A percentile compares a stretch with the other conserved stretches of the same genome.
Conservation (phyloP, 2,113 vertebrate genomes). For the Nothocercus julius region DNA sequence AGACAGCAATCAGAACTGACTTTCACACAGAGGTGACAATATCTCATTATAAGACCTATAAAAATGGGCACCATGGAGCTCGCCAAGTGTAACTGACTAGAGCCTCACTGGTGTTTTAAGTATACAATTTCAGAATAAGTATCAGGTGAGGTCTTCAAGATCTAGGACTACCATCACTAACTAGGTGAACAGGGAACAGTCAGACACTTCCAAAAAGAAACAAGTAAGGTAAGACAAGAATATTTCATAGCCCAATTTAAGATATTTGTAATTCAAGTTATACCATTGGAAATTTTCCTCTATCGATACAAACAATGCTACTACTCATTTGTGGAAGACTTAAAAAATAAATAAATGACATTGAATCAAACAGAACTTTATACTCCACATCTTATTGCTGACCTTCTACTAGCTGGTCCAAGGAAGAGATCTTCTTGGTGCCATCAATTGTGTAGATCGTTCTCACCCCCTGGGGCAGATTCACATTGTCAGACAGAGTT, state of each 20-base stretch:
- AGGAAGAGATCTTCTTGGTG: constrained; percentile 83
- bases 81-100: background rate
- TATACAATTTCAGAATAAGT: background rate
- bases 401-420: constrained; percentile 97
- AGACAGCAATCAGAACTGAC: background rate
- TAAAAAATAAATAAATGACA: background rate
- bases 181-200: background rate
- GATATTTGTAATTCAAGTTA: background rate
- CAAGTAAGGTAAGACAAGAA: background rate
- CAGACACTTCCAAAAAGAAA: background rate
- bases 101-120: background rate
- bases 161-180: background rate
- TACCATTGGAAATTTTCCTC: background rate
- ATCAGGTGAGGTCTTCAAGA: background rate
- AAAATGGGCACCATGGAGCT: background rate
- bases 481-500: constrained; percentile 94
- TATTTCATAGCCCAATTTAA: background rate
- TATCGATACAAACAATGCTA: background rate
- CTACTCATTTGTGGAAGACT: background rate
- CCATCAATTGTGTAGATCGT: constrained; percentile 95
- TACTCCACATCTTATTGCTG: constrained; percentile 45
- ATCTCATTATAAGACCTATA: background rate
- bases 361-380: background rate
- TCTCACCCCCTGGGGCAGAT: constrained; percentile 95
- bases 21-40: background rate